Percentiles rank a stretch among this genome's conserved stretches.
These are phyloP conservation scores for honey bee (Apis mellifera) DNA, from an alignment of 1,140 invertebrate genomes.

Conservation along the genomic window Amel_HAv3.1 CM009933.2:8239501-8240000, in stretches of 20 bases:
- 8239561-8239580: slow-evolving; percentile 42
- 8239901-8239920: not conserved
- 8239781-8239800: not conserved
- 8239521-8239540: slow-evolving; percentile 33
- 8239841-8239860: not conserved
- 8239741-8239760: not conserved
- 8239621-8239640: not conserved
- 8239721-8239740: not conserved
- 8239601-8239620: slow-evolving; percentile 1
- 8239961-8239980: not conserved
- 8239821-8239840: not conserved
- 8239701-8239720: too few species aligned
- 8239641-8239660: not conserved
- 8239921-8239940: too few species aligned
- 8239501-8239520: not conserved
- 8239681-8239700: not conserved
- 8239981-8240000: not conserved
- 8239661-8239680: not conserved
- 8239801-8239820: not conserved
- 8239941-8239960: not conserved
- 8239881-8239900: not conserved
- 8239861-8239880: not conserved
- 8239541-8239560: slow-evolving; percentile 38
- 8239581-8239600: slow-evolving; percentile 13
- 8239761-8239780: not conserved